phyloP scores from a whole-genome alignment of 2,113 vertebrate genomes.

The Edolisoma coerulescens region DNA sequence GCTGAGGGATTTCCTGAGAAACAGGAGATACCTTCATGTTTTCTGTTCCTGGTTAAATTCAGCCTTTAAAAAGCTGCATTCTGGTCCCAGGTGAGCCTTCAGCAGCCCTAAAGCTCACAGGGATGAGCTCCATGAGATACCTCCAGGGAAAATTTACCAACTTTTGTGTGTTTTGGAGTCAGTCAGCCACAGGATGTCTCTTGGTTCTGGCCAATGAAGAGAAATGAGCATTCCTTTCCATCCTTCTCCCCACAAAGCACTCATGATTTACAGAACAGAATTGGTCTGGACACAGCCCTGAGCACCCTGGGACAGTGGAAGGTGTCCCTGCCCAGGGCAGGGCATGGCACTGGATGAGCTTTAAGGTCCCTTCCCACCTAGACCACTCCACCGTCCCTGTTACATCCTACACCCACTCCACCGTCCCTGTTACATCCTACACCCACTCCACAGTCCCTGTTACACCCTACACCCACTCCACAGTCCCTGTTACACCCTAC shows the following conservation, averaged over 20 bases:
- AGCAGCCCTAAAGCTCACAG: neutral
- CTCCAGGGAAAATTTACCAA: neutral
- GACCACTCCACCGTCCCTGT: neutral
- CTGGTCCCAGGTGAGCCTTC: neutral
- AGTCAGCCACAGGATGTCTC: rapidly evolving
- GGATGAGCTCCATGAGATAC: rapidly evolving
- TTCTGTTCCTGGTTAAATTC: neutral
- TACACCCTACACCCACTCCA: neutral
- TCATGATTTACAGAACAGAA: neutral
- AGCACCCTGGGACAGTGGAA: neutral
- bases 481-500: no score
- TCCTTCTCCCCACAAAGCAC: neutral
- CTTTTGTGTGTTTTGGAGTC: neutral
- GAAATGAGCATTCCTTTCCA: neutral
- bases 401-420: neutral
- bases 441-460: neutral
- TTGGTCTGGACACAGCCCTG: neutral
- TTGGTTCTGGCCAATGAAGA: neutral
- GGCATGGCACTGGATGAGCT: neutral
- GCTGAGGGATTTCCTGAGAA: neutral
- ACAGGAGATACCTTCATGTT: neutral
- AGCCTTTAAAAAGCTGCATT: neutral
- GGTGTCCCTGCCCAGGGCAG: neutral
- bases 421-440: neutral
- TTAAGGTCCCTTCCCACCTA: neutral